Evolutionary conservation across 2,113 vertebrate genomes (phyloP).

Genomic region (Mohoua ochrocephala): DNA sequence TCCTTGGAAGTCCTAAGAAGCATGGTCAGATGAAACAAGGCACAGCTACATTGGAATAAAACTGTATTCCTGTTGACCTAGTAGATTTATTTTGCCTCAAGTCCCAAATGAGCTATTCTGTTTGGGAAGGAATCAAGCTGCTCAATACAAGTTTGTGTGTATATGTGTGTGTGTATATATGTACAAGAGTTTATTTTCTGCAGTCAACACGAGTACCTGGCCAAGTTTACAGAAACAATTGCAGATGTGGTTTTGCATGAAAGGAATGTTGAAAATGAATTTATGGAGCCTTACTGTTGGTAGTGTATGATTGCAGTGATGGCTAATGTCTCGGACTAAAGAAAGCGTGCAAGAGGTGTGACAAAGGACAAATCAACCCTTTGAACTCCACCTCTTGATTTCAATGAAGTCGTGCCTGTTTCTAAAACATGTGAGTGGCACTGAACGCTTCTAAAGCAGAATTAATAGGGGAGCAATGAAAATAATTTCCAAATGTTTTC

Average conservation of each 20-base stretch:
- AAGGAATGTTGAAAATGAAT: not conserved
- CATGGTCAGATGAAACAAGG: constrained; percentile 15
- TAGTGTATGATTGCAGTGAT: not conserved
- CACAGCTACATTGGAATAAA: constrained; percentile 24
- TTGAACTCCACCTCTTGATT: not conserved
- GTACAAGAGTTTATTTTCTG: constrained; percentile 47
- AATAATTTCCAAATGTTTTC: not conserved
- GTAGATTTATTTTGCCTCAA: constrained; percentile 47
- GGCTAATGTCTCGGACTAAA: not conserved
- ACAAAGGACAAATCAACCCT: not conserved
- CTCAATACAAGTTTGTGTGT: not conserved
- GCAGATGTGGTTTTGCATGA: constrained; percentile 38
- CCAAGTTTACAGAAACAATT: constrained; percentile 41
- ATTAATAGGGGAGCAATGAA: not conserved
- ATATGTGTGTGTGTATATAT: not conserved
- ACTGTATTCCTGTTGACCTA: constrained; percentile 14
- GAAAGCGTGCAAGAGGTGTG: not conserved
- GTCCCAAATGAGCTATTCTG: constrained; percentile 48
- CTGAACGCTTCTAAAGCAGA: not conserved
- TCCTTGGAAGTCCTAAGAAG: not conserved
- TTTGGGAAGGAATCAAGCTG: constrained; percentile 51
- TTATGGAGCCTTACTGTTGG: not conserved
- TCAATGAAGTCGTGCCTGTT: not conserved
- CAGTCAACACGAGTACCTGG: constrained; percentile 4
- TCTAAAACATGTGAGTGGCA: not conserved